Percentiles rank a stretch among this genome's conserved stretches.
Conservation (phyloP, 2,113 vertebrate genomes). For the Aphelocoma coerulescens region DNA sequence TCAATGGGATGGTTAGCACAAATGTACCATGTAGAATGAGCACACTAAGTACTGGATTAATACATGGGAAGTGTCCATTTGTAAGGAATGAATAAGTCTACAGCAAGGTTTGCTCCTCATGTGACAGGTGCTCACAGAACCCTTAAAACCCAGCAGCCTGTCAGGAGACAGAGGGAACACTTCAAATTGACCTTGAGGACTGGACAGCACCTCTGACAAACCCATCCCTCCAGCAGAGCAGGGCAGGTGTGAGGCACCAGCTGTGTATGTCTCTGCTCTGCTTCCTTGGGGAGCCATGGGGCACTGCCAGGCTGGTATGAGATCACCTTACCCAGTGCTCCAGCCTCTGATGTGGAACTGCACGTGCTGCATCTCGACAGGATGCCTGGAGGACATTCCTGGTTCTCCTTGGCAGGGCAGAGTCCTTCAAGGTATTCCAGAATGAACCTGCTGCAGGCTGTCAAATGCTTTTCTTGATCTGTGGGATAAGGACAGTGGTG, state of each 20-base stretch:
- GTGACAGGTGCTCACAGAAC: not conserved
- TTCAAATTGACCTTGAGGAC: not conserved
- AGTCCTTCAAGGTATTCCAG: not conserved
- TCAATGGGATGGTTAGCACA: not conserved
- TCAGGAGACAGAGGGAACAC: not conserved
- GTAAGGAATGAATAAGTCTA: not conserved
- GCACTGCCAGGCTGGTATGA: not conserved
- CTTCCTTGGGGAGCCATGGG: not conserved
- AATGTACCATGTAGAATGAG: not conserved
- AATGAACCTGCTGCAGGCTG: not conserved
- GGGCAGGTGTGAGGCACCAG: not conserved
- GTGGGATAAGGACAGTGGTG: not conserved
- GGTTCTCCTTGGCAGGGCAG: not conserved
- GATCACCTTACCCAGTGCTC: not conserved
- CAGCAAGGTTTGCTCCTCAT: not conserved
- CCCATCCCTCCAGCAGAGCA: not conserved
- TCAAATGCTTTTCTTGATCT: not conserved
- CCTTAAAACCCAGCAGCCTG: not conserved
- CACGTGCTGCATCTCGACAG: not conserved
- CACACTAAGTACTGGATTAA: not conserved
- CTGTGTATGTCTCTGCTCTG: not conserved
- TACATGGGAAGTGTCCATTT: not conserved
- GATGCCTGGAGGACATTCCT: not conserved
- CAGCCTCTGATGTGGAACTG: not conserved
- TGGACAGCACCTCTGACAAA: not conserved